A percentile compares a stretch with the other conserved stretches of the same genome.
Evolutionary conservation across 2,797 vertebrate species (phyloP).

Genomic region (Morus bassanus): DNA sequence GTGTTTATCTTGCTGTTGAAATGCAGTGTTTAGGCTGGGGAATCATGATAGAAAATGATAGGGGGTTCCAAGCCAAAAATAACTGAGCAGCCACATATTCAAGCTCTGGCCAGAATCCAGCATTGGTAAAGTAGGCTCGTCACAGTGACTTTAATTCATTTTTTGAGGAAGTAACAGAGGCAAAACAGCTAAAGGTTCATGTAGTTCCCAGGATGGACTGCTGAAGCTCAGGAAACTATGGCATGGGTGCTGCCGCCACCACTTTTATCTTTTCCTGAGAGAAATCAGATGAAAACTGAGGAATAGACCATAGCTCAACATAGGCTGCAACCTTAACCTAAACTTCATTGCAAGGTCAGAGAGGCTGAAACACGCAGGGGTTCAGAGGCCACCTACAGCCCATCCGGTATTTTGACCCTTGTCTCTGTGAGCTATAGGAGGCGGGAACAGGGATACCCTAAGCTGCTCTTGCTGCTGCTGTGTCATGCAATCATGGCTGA

Average conservation of each 20-base stretch:
- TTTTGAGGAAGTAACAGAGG: background rate
- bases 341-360: background rate
- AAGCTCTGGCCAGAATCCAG: background rate
- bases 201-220: background rate
- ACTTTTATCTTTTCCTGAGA: background rate
- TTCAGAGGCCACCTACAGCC: background rate
- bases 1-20: background rate
- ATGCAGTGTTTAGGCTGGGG: background rate
- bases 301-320: background rate
- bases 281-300: background rate
- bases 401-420: background rate
- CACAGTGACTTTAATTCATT: background rate
- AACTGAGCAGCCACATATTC: background rate
- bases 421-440: background rate
- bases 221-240: background rate
- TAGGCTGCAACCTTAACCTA: background rate
- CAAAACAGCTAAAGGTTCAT: background rate
- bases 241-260: background rate
- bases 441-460: background rate
- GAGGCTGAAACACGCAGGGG: background rate
- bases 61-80: slow-evolving; percentile 14
- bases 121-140: background rate
- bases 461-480: background rate
- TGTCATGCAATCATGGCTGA: background rate
- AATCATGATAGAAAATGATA: background rate